phyloP scores from a whole-genome alignment of 2,888 invertebrate genomes.

The Allolobophora icterica region DNA sequence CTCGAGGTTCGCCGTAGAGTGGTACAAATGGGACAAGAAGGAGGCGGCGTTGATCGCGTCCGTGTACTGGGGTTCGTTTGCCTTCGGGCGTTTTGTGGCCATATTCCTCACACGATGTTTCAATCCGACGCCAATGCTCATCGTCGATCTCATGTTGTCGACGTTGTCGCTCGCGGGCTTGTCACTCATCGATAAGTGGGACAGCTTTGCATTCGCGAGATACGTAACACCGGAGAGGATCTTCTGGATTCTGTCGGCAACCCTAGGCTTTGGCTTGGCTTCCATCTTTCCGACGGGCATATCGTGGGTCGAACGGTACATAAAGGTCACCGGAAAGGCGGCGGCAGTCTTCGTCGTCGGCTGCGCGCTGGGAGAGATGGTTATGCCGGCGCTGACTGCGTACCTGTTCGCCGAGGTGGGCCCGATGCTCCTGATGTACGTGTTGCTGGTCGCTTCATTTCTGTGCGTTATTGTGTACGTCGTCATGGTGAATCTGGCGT shows the following conservation, averaged over 20 bases:
- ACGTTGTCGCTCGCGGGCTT: constrained; percentile 58
- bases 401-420: constrained; percentile 59
- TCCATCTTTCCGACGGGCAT: constrained; percentile 67
- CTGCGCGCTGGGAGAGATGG: constrained; percentile 66
- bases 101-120: constrained; percentile 64
- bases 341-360: constrained; percentile 66
- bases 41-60: constrained; percentile 64
- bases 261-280: constrained; percentile 66
- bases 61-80: constrained; percentile 66
- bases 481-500: constrained; percentile 60
- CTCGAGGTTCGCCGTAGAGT: constrained; percentile 62
- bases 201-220: not conserved
- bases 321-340: constrained; percentile 64
- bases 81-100: constrained; percentile 64
- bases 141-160: constrained; percentile 59
- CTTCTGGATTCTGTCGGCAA: constrained; percentile 64
- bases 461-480: constrained; percentile 57
- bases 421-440: constrained; percentile 63
- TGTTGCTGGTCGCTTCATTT: constrained; percentile 56
- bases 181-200: constrained; percentile 48
- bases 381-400: constrained; percentile 63
- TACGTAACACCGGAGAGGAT: constrained; percentile 33
- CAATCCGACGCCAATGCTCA: constrained; percentile 63
- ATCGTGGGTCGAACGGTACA: constrained; percentile 66
- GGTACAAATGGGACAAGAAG: constrained; percentile 57